Evolutionary conservation across 1,140 invertebrate species (phyloP), one percentile per base, ranked within the genome.

Genomic region (Tetraneura akinire): DNA sequence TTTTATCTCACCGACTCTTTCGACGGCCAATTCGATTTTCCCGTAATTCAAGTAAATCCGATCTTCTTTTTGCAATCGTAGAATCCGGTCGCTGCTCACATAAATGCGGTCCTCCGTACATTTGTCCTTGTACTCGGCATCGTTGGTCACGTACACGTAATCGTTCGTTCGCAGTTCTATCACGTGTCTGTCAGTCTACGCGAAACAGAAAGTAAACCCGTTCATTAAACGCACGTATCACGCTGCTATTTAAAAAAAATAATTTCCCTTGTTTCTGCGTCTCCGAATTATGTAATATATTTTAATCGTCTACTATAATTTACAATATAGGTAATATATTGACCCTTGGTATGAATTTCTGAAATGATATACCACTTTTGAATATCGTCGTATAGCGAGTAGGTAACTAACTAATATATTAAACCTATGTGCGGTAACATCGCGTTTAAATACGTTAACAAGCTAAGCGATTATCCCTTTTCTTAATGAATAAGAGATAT

Each of bases 21-120:
- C 5, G 6, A 78, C 74, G 6, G 47, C 21, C 55, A 78, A 29
- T 62, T 78, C 74, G 18, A 78, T 78, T 57, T 78, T 78, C 18
- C 74, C 74, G 21, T 78, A 78, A 13, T 78, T 55, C 37, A 78
- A 60, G 14, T 10, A 78, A 0, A 78, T 62, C 8, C n/a, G 21
- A 47, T 78, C 74, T 9, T 60, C 18, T 62, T n/a, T 1, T 45
- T 47, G 47, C 1, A 78, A 16, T 1, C 8, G 21, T 3, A 60
- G 53, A 47, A 78, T 60, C 26, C 8, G 21, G 4, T 78, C 55
- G 21, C 51, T 60, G 32, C 18, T 60, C 16, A 62, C 53, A n/a
- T 78, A 78, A 78, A 78, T 78, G 16, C 74, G 74, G 9, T 78
- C 23, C 1, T 26, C 32, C 2, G 74, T 60, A 18, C 74, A 78